Evolutionary conservation across 2,888 invertebrate species (phyloP), one percentile per base, ranked within the genome.

Genomic region (Diaperis boleti): DNA sequence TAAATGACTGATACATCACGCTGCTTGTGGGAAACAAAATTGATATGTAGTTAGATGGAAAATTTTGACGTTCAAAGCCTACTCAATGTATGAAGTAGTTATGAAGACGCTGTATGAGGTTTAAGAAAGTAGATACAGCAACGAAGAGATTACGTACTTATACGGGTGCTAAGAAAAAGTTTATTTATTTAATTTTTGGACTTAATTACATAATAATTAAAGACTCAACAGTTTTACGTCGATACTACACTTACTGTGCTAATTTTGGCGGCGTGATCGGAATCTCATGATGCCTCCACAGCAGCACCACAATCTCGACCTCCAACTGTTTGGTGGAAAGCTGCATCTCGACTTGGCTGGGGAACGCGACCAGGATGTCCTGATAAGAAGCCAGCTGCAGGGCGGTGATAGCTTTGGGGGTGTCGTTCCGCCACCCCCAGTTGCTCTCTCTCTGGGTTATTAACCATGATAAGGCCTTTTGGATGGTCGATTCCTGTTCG

Each of bases 271-370:
- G 87, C 1, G 92, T 89, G 10, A 92, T 88, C 0, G 88, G 88
- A 1, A 91, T 84, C 72, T 92, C 92, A 74, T 91, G 89, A 78
- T 92, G 92, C 89, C 91, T 89, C 85, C 93, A 93, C 69, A 95
- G 85, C 82, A 92, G 87, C 50, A 94, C 86, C 47, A 94, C 86
- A 62, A 94, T 89, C 76, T 95, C 94, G 49, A 95, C 87, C 81
- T 95, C 94, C 89, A 95, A 89, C 79, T 94, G 93, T 77, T 95
- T 95, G 20, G 89, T 89, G 11, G 91, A 91, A 45, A 95, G 85
- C 78, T 91, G 89, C 82, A 90, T 86, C 76, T 91, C 90, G 10
- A 50, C 29, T 8, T 14, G 54, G 29, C 86, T 85, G 54, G 86
- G 86, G 35, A 88, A 85, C 10, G 77, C 63, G 6, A 70, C 68